Conservation (phyloP, 2,797 vertebrate genomes). For the Rhinoraja longicauda region DNA sequence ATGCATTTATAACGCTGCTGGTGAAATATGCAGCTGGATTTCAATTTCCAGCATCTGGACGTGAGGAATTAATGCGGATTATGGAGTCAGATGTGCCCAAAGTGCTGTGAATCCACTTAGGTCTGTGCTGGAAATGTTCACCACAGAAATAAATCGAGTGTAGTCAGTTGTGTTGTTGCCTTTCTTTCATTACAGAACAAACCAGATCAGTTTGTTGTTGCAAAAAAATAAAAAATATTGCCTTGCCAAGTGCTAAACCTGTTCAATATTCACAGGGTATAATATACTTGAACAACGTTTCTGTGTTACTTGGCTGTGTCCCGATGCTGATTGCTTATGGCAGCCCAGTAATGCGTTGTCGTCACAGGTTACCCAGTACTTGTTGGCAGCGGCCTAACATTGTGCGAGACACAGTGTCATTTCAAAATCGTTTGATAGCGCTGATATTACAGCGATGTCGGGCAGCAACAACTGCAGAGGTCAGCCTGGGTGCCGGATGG, state of each 20-base stretch:
- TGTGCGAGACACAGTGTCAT: conserved; percentile 51
- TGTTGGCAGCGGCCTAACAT: conserved; percentile 55
- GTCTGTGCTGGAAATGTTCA: neutral
- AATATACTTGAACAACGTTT: conserved; percentile 50
- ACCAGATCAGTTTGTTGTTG: neutral
- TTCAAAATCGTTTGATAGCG: conserved; percentile 54
- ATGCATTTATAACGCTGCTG: no score
- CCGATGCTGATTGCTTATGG: conserved; percentile 61
- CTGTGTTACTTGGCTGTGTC: conserved; percentile 51
- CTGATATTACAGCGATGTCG: conserved; percentile 48
- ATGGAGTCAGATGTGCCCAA: neutral
- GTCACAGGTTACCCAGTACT: conserved; percentile 58
- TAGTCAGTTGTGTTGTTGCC: neutral
- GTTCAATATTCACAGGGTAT: conserved; percentile 51
- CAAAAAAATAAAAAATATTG: conserved; percentile 40
- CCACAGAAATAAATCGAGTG: neutral
- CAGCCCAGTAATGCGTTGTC: conserved; percentile 67
- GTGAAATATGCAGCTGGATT: neutral
- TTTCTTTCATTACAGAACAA: neutral
- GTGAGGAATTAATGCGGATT: neutral
- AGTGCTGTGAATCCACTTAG: neutral
- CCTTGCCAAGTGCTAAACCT: conserved; percentile 51
- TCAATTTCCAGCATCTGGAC: no score
- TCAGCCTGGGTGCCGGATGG: conserved; percentile 46
- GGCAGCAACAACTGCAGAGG: conserved; percentile 52